phyloP scores from a whole-genome alignment of 2,113 vertebrate species.

The Cavia aperea region DNA sequence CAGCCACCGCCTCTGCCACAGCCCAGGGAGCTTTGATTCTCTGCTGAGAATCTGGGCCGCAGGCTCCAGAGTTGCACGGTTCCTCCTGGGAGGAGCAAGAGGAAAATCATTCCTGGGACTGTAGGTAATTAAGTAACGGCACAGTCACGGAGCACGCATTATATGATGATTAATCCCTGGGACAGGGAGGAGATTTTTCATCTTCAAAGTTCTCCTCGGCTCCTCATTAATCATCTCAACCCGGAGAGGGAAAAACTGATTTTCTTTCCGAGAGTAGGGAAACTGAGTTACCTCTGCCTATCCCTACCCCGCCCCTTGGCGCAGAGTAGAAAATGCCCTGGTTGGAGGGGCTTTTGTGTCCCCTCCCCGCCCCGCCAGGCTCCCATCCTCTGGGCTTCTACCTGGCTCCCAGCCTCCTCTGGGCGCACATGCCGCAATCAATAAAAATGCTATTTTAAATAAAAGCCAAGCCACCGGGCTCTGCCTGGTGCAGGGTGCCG shows the following conservation, averaged over 20 bases:
- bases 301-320: fast-evolving
- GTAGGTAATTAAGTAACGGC: slow-evolving; percentile 26
- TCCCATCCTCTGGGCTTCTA: not conserved
- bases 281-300: not conserved
- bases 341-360: not conserved
- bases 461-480: not conserved
- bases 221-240: slow-evolving; percentile 35
- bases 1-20: not conserved
- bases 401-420: not conserved
- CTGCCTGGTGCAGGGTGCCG: not conserved
- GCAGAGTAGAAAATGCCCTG: fast-evolving
- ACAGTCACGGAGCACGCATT: not conserved
- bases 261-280: not conserved
- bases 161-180: slow-evolving; percentile 30
- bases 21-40: not conserved
- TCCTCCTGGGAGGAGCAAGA: not conserved
- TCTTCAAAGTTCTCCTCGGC: not conserved
- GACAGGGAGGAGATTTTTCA: not conserved
- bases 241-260: not conserved
- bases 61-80: fast-evolving
- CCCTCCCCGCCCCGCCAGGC: too few species aligned
- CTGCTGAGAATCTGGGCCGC: not conserved
- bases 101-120: not conserved
- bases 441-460: not conserved
- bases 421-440: slow-evolving; percentile 24